These are phyloP conservation scores for Gymnorhina tibicen DNA, from an alignment of 2,113 vertebrate species.

Conservation along the genomic window DNA sequence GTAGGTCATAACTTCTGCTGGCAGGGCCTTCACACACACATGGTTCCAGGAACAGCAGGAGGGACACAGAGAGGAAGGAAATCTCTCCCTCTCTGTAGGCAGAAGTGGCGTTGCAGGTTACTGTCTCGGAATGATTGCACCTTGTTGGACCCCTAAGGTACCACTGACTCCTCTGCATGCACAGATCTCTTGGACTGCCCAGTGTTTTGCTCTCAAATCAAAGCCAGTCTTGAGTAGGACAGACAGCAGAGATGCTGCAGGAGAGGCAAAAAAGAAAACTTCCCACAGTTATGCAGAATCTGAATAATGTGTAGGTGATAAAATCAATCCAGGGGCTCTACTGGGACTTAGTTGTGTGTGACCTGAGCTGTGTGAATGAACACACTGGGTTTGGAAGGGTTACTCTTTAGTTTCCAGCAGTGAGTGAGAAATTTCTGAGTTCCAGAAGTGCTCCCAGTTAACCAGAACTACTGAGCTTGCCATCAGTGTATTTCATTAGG, in stretches of 20 bases:
- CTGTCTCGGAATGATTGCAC: neutral
- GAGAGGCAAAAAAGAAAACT: neutral
- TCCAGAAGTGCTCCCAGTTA: neutral
- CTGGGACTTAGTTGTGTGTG: neutral
- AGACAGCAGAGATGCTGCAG: neutral
- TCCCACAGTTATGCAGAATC: neutral
- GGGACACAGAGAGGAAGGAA: neutral
- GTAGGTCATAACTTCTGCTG: conserved; percentile 60
- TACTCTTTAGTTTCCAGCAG: neutral
- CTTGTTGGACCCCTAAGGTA: neutral
- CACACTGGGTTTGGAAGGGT: neutral
- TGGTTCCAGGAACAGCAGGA: neutral
- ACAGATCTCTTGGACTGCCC: neutral
- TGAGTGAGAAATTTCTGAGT: neutral
- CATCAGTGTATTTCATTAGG: neutral
- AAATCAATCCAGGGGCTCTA: neutral
- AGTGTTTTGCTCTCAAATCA: neutral
- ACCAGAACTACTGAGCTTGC: neutral
- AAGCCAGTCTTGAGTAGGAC: neutral
- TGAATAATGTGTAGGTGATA: neutral
- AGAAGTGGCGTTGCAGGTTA: neutral
- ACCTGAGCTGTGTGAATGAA: neutral
- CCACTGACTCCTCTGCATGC: neutral
- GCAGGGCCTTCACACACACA: neutral
- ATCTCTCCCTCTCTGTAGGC: neutral